These are phyloP conservation scores for Hydriomena furcata DNA, from an alignment of 2,888 invertebrate genomes.

Conservation along the genomic window DNA sequence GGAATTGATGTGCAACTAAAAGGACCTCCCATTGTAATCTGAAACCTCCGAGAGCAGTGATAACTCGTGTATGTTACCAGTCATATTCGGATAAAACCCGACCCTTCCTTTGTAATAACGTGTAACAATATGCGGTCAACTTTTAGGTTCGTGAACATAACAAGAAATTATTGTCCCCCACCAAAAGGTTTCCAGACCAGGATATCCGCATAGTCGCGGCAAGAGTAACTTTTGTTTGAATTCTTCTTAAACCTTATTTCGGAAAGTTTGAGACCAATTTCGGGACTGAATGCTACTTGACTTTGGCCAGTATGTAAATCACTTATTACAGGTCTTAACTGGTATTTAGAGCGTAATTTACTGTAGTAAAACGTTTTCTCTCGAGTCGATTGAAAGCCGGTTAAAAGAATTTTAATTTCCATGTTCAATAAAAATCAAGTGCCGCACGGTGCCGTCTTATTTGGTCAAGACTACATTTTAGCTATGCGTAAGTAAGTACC, in stretches of 20 bases:
- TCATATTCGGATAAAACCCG: slow-evolving; percentile 54
- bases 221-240: slow-evolving; percentile 4
- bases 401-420: slow-evolving; percentile 12
- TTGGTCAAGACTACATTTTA: background rate
- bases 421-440: slow-evolving; percentile 12
- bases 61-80: slow-evolving; percentile 54
- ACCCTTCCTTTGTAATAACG: slow-evolving; percentile 55
- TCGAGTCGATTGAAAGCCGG: slow-evolving; percentile 6
- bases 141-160: slow-evolving; percentile 50
- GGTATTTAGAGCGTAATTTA: slow-evolving; percentile 15
- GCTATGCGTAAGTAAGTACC: background rate
- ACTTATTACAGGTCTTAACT: slow-evolving; percentile 20
- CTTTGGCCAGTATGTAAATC: slow-evolving; percentile 19
- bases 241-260: slow-evolving; percentile 5
- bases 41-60: slow-evolving; percentile 43
- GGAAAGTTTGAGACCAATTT: background rate
- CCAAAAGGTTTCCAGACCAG: slow-evolving; percentile 23
- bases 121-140: slow-evolving; percentile 54
- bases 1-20: slow-evolving; percentile 48
- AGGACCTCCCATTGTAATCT: slow-evolving; percentile 43
- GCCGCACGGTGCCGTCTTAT: background rate
- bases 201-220: slow-evolving; percentile 7
- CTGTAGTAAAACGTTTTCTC: slow-evolving; percentile 14
- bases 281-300: slow-evolving; percentile 4
- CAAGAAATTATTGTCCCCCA: slow-evolving; percentile 45